Evolutionary conservation across 2,797 vertebrate species (phyloP), one percentile per base, ranked within the genome.

Genomic region (Alosa sapidissima): DNA sequence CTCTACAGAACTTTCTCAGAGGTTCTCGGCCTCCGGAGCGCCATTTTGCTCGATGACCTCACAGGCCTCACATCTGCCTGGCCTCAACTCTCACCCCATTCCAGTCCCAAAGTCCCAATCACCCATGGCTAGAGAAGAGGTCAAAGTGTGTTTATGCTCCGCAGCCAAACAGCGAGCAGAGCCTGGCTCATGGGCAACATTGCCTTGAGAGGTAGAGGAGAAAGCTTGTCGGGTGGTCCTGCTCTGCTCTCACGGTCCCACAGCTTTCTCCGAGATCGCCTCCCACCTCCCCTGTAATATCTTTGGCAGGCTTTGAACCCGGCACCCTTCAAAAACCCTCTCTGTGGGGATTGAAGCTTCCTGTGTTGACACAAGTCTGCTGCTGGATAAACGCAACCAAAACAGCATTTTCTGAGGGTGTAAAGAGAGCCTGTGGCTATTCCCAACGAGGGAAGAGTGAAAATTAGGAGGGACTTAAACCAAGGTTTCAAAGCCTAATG

Each of bases 341-440:
- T 91, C 92, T 84, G 81, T 85, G 78, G 93, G 91, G 92, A 91
- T 19, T 88, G 85, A 13, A 62, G 87, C 84, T 95, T 95, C 94
- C 94, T 94, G 93, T 93, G 92, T 91, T 92, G 89, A 93, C 81
- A 84, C 33, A 84, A 85, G 90, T 86, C 86, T 84, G 85, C 89
- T 89, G 87, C 82, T 89, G 81, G 85, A 87, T 84, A 88, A 88
- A 90, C 72, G 87, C 89, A 89, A 84, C 68, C 11, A 75, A 75
- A 75, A 11, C 33, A 5, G 68, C 11, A 41, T 75, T 75, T 75
- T 33, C 33, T 16, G 68, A 75, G 16, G 68, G 68, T 75, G 51
- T 52, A 52, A 52, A 52, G 14, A 36, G 41, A 75, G 55, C 1
- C 19, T 5, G 55, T n/a, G 55, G 5, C 21, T 58, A 58, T 75